Percentiles rank a stretch among this genome's conserved stretches.
These are phyloP conservation scores for Rhynchomys soricoides DNA, from an alignment of 2,113 vertebrate genomes.

Conservation along the genomic window DNA sequence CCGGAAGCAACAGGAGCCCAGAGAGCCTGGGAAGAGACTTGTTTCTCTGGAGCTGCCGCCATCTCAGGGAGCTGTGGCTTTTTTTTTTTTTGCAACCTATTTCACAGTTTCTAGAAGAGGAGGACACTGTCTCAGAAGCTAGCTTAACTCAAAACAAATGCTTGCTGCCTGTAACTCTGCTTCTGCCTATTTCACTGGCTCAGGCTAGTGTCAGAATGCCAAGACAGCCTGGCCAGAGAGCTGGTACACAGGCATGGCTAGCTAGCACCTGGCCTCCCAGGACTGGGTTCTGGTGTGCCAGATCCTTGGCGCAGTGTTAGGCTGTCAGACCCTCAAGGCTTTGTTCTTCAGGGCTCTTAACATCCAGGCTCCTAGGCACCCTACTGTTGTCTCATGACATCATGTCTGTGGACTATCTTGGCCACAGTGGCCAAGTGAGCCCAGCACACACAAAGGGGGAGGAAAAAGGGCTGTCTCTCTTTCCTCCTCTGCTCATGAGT, in stretches of 20 bases:
- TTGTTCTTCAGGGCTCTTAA: accelerated
- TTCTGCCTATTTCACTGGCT: accelerated
- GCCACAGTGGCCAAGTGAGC: not conserved
- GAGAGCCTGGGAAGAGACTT: constrained; percentile 72
- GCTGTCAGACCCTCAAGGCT: not conserved
- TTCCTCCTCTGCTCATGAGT: too few relatives aligned
- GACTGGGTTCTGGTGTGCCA: not conserved
- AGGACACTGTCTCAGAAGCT: constrained; percentile 29
- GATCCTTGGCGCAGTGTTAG: too few relatives aligned
- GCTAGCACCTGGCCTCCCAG: not conserved
- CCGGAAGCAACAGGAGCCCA: constrained; percentile 69
- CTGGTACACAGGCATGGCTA: too few relatives aligned
- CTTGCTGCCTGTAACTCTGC: not conserved
- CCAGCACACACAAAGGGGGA: too few relatives aligned
- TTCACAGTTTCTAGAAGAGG: constrained; percentile 82
- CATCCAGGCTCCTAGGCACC: not conserved
- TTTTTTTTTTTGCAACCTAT: constrained; percentile 63
- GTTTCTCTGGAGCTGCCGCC: constrained; percentile 72
- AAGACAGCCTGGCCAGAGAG: not conserved
- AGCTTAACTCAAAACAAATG: constrained; percentile 45
- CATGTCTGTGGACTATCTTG: accelerated
- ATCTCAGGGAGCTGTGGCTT: not conserved
- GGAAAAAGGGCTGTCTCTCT: not conserved
- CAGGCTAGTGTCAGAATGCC: not conserved
- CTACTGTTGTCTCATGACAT: accelerated